Percentiles rank a stretch among this genome's conserved stretches.
Evolutionary conservation across 2,797 vertebrate species (phyloP).

Genomic region (Cyprinella venusta): DNA sequence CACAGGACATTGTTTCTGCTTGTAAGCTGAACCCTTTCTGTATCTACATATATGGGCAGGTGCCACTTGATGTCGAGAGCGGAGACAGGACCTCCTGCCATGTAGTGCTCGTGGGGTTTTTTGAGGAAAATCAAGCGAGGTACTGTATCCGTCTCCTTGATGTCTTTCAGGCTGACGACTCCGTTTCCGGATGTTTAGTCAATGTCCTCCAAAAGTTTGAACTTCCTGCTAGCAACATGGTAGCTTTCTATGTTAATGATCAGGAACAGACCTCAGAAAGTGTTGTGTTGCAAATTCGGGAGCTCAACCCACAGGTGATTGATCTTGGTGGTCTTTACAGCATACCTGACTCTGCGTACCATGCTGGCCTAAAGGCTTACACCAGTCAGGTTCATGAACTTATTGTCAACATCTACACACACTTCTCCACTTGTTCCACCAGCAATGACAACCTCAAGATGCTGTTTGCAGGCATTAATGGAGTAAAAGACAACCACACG

Average conservation of each 20-base stretch:
- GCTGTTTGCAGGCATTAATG: slow-evolving; percentile 67
- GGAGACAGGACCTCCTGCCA: slow-evolving; percentile 45
- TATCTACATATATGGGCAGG: slow-evolving; percentile 73
- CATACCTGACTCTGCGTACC: slow-evolving; percentile 69
- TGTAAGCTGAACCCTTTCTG: slow-evolving; percentile 76
- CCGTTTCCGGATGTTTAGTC: slow-evolving; percentile 56
- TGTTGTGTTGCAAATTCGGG: slow-evolving; percentile 69
- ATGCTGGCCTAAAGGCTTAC: slow-evolving; percentile 66
- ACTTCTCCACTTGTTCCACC: slow-evolving; percentile 64
- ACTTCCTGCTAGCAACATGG: slow-evolving; percentile 69
- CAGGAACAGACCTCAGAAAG: slow-evolving; percentile 58
- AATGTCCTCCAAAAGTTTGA: slow-evolving; percentile 70
- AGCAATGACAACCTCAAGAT: slow-evolving; percentile 66
- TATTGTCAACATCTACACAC: slow-evolving; percentile 67
- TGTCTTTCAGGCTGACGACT: slow-evolving; percentile 61
- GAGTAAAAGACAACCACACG: slow-evolving; percentile 41
- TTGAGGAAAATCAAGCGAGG: slow-evolving; percentile 65
- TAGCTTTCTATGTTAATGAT: slow-evolving; percentile 67
- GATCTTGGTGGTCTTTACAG: slow-evolving; percentile 68
- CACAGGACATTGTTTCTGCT: slow-evolving; percentile 65
- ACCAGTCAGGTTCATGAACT: slow-evolving; percentile 67
- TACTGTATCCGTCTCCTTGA: slow-evolving; percentile 74
- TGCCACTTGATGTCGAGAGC: slow-evolving; percentile 56
- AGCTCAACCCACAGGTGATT: slow-evolving; percentile 70
- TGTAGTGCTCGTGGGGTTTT: slow-evolving; percentile 76